Conservation (phyloP, 2,113 vertebrate genomes). For the Corythornis cristatus region DNA sequence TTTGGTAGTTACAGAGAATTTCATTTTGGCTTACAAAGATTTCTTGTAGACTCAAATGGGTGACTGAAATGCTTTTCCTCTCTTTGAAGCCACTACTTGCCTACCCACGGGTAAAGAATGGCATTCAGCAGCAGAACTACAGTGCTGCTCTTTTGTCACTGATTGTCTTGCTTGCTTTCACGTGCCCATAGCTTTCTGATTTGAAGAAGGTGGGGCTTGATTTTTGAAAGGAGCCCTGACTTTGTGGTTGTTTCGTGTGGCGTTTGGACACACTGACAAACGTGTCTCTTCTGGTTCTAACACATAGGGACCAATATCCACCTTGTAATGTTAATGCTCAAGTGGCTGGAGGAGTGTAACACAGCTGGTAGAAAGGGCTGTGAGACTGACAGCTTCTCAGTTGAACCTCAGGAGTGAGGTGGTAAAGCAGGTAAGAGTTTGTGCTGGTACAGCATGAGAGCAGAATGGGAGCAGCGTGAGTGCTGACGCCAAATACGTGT, state of each 20-base stretch:
- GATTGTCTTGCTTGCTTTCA: not conserved
- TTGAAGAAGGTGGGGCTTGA: not conserved
- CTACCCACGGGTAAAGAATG: not conserved
- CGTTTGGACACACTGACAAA: not conserved
- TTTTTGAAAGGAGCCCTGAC: not conserved
- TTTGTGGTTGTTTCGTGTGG: not conserved
- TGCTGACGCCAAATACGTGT: fast-evolving
- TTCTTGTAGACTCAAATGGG: not conserved
- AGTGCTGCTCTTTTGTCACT: not conserved
- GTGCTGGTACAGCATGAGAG: not conserved
- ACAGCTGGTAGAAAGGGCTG: not conserved
- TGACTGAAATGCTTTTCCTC: not conserved
- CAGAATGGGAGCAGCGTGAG: not conserved
- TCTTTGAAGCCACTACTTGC: conserved; percentile 33
- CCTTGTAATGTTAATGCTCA: not conserved
- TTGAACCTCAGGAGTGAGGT: not conserved
- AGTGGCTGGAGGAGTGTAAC: not conserved
- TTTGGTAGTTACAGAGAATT: not conserved
- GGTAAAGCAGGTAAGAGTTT: not conserved
- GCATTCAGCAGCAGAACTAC: not conserved
- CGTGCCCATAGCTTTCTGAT: not conserved
- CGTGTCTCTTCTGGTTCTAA: not conserved
- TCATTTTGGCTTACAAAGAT: not conserved
- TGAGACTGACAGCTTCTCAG: not conserved
- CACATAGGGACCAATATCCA: not conserved